These are phyloP conservation scores for Andrena haemorrhoa DNA, from an alignment of 2,888 invertebrate genomes.

Conservation along the genomic window DNA sequence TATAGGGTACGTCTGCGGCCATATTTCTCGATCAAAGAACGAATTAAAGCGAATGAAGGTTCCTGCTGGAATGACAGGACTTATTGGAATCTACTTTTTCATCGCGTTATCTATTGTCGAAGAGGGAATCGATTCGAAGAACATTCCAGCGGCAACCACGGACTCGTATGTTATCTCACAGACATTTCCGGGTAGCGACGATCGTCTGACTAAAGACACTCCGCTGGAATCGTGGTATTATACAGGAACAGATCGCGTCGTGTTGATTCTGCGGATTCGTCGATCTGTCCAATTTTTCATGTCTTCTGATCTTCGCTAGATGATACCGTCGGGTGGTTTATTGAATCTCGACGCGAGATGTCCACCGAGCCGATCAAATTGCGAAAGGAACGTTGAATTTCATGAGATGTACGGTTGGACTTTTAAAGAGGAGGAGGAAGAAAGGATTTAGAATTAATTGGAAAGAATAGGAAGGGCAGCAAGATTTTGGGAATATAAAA, in stretches of 20 bases:
- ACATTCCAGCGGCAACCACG: neutral
- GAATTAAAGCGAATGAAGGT: neutral
- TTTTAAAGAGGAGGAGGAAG: neutral
- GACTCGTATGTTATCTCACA: conserved; percentile 6
- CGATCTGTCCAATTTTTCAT: conserved; percentile 4
- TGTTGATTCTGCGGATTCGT: conserved; percentile 2
- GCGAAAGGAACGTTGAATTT: neutral
- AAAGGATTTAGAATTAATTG: neutral
- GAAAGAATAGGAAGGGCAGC: neutral
- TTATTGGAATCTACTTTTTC: conserved; percentile 17
- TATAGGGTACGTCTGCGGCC: neutral
- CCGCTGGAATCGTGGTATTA: neutral
- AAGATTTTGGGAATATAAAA: neutral
- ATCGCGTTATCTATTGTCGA: conserved; percentile 22
- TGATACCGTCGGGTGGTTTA: conserved; percentile 10
- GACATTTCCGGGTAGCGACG: conserved; percentile 5
- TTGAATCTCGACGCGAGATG: neutral
- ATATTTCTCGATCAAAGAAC: neutral
- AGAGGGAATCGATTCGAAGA: conserved; percentile 20
- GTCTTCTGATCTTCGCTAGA: neutral
- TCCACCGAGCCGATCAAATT: neutral
- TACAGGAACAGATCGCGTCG: neutral
- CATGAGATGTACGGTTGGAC: neutral
- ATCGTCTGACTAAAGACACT: conserved; percentile 3
- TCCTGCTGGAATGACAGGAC: conserved; percentile 3